Evolutionary conservation across 2,888 invertebrate genomes (phyloP).

Genomic region (Polyommatus icarus): DNA sequence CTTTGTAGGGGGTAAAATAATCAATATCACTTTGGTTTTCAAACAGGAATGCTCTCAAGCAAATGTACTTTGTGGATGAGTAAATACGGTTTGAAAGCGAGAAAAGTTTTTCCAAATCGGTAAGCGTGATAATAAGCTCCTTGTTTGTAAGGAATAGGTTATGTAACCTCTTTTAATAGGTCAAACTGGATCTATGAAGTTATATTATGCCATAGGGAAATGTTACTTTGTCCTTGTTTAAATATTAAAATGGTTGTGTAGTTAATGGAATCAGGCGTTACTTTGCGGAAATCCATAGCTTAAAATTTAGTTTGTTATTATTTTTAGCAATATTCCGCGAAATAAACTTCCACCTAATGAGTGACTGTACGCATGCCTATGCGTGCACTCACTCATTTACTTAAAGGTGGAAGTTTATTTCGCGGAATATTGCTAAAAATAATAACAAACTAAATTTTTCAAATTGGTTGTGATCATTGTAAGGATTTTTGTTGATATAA

Average conservation of each 20-base stretch:
- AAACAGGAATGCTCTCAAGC: neutral
- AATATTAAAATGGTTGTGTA: neutral
- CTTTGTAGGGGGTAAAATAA: neutral
- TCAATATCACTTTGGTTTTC: neutral
- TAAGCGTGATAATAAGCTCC: neutral
- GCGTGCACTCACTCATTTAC: no score
- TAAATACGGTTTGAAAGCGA: constrained; percentile 40
- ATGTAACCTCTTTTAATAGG: neutral
- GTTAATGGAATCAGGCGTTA: no score
- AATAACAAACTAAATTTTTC: no score
- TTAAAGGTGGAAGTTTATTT: no score
- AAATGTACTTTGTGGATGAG: neutral
- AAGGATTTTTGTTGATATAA: no score
- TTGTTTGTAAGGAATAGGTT: neutral
- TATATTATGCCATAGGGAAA: neutral
- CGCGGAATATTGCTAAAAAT: no score
- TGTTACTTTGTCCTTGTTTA: no score
- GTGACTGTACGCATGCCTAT: no score
- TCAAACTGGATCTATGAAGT: neutral
- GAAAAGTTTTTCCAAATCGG: neutral
- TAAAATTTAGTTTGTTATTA: no score
- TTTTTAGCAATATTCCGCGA: no score
- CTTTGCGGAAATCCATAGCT: no score
- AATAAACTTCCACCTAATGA: no score
- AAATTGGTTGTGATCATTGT: neutral